phyloP scores from a whole-genome alignment of 1,140 invertebrate species.

The Drosophila prosaltans region DNA sequence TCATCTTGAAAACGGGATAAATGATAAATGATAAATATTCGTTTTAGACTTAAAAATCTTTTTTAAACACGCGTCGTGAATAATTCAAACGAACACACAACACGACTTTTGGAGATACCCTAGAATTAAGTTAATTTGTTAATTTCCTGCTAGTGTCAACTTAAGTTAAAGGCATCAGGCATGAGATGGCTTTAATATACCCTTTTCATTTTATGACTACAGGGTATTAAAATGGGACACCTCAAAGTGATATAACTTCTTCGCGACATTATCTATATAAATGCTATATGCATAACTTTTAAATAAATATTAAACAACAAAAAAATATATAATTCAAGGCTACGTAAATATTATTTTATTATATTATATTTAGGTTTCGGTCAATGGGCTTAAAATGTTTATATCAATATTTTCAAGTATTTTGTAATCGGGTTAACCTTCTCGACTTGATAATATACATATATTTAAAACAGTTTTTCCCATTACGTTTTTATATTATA shows the following conservation, averaged over 20 bases:
- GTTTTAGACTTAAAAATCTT: not conserved
- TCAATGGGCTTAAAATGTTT: not conserved
- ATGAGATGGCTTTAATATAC: not conserved
- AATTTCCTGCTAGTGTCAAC: too few relatives aligned
- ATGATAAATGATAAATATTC: conserved; percentile 31
- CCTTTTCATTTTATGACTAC: not conserved
- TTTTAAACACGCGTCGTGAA: conserved; percentile 34
- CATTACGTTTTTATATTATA: too few relatives aligned
- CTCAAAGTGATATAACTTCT: not conserved
- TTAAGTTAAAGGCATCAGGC: too few relatives aligned
- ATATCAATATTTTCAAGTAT: not conserved
- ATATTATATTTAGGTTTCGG: not conserved
- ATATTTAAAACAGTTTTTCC: too few relatives aligned
- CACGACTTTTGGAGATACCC: not conserved
- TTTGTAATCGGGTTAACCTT: not conserved
- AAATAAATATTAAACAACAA: not conserved
- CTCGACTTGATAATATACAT: not conserved
- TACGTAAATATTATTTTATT: conserved; percentile 34
- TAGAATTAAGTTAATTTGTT: not conserved
- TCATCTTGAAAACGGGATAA: conserved; percentile 38
- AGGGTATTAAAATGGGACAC: not conserved
- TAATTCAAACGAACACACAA: conserved; percentile 13
- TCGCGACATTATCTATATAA: not conserved
- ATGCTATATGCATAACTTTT: conserved; percentile 21
- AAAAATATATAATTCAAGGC: conserved; percentile 2